Percentiles rank a stretch among this genome's conserved stretches.
Conservation (phyloP, 2,113 vertebrate species). For the Muscicapa adusta region DNA sequence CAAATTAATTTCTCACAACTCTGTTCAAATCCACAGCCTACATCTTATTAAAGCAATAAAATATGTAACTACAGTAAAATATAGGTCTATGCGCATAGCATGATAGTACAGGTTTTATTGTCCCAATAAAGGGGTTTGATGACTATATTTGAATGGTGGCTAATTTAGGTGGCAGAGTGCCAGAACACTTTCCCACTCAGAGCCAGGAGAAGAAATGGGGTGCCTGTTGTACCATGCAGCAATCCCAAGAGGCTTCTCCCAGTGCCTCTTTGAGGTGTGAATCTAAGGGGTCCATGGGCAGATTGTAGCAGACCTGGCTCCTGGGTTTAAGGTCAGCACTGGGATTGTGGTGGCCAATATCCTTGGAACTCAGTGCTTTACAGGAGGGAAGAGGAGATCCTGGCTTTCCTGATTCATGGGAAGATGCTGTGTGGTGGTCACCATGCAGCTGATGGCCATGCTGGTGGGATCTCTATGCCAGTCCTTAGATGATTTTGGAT, state of each 20-base stretch:
- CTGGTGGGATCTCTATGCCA: neutral
- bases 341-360: neutral
- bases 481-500: neutral
- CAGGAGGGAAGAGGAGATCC: neutral
- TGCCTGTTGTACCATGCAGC: accelerated
- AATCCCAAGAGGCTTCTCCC: neutral
- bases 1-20: conserved; percentile 22
- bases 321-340: neutral
- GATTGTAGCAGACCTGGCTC: neutral
- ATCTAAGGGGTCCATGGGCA: neutral
- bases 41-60: conserved; percentile 67
- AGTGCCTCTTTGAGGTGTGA: neutral
- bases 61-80: conserved; percentile 44
- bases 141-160: neutral
- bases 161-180: neutral
- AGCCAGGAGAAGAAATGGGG: neutral
- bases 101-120: conserved; percentile 31
- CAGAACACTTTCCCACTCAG: neutral
- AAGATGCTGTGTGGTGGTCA: neutral
- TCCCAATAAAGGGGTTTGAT: neutral
- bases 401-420: neutral
- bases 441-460: neutral
- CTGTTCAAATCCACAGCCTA: neutral
- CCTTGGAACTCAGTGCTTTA: neutral
- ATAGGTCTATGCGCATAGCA: neutral